These are phyloP conservation scores for Hydrotaea cyrtoneurina DNA, from an alignment of 2,888 invertebrate species.

Conservation along the genomic window DNA sequence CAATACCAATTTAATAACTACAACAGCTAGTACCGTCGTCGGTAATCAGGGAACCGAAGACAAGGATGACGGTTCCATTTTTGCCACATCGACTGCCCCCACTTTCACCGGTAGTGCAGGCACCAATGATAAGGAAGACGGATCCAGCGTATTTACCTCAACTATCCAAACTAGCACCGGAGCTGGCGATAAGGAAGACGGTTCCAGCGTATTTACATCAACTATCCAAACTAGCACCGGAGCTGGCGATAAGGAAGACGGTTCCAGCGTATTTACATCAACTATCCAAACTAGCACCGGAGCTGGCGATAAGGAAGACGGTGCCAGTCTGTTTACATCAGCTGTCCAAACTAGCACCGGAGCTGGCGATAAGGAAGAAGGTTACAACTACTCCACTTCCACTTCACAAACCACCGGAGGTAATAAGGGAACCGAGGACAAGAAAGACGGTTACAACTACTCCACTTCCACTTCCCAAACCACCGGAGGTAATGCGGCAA, in stretches of 20 bases:
- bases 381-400: too few relatives aligned
- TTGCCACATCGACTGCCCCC: too few relatives aligned
- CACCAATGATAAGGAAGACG: not conserved
- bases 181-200: not conserved
- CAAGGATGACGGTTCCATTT: not conserved
- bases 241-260: not conserved
- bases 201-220: not conserved
- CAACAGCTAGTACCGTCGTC: not conserved
- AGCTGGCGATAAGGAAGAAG: too few relatives aligned
- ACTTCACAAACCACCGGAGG: too few relatives aligned
- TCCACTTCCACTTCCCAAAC: not conserved
- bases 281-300: not conserved
- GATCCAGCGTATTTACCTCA: not conserved
- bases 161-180: not conserved
- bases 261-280: not conserved
- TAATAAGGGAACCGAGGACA: too few relatives aligned
- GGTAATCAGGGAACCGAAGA: not conserved
- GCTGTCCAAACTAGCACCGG: too few relatives aligned
- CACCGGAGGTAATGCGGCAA: not conserved
- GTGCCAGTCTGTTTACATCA: not conserved
- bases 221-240: too few relatives aligned
- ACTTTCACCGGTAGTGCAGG: not conserved
- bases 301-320: not conserved
- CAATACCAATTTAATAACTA: not conserved
- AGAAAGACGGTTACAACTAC: too few relatives aligned